Evolutionary conservation across 1,140 invertebrate species (phyloP), one percentile per base, ranked within the genome.

Genomic region (Philotrypesis tridentata): DNA sequence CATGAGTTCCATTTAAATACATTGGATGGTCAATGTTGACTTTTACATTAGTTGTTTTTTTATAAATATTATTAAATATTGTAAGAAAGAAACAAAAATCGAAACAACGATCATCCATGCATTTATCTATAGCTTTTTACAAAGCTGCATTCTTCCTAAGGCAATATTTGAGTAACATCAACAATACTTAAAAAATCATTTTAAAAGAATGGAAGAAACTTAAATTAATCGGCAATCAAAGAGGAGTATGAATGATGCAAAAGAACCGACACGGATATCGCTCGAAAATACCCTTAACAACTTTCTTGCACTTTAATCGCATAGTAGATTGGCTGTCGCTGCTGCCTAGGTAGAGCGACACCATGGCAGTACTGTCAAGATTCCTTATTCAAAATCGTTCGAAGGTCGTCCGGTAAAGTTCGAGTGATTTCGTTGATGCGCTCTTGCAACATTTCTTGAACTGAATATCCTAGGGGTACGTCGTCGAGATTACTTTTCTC

Each of bases 351-450:
- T 14, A 67, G 12, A 0, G 48, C 61, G 55, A 83, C 71, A 83
- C 60, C 82, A 70, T 25, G 76, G 70, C 70, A 83, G 76, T 85
- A 89, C 73, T 88, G 91, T 92, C 91, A 92, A 87, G 91, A 92
- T 84, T 92, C 86, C 60, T 88, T 88, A 83, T 91, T 93, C 31
- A 98, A 92, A 87, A 98, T 97, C 83, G 94, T 94, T 92, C 96
- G 96, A 86, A 98, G 93, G 93, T 99, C 98, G 82, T 97, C 96
- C 21, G 97, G 97, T 85, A 99, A 93, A 80, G 96, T 94, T 86
- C 94, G 94, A 68, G 97, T 96, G 84, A 98, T 96, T 86, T 96
- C 95, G 79, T 96, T 94, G 82, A 98, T 93, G 86, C 96, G 94
- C 83, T 95, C 93, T 83, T 95, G 93, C 74, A 98, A 92, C 89